Evolutionary conservation across 2,113 vertebrate genomes (phyloP).

Genomic region (Tringa solitaria): DNA sequence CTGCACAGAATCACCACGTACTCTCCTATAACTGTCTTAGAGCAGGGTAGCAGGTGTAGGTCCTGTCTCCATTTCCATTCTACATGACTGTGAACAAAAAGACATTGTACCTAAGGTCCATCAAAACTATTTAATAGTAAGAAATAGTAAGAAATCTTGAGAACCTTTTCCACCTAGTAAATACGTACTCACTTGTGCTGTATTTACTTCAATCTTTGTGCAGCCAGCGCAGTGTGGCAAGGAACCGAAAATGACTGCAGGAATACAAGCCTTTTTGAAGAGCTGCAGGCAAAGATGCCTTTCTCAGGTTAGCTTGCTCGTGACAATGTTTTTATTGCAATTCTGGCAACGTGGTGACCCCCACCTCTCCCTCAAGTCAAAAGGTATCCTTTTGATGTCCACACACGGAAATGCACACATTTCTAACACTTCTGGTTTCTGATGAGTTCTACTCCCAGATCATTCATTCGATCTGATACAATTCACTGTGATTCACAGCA

Average conservation of each 20-base stretch:
- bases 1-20: not conserved
- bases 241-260: not conserved
- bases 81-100: rapidly evolving
- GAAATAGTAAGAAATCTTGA: not conserved
- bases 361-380: not conserved
- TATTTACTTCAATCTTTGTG: not conserved
- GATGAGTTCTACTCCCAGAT: not conserved
- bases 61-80: not conserved
- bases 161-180: not conserved
- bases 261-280: not conserved
- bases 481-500: not conserved
- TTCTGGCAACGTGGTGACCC: not conserved
- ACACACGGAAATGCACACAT: not conserved
- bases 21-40: not conserved
- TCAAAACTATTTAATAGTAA: not conserved
- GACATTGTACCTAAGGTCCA: not conserved
- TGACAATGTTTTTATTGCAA: not conserved
- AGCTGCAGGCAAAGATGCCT: not conserved
- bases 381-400: not conserved
- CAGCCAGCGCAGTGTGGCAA: not conserved
- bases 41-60: not conserved
- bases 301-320: not conserved
- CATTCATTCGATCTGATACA: not conserved
- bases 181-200: not conserved
- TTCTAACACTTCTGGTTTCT: not conserved